Percentiles rank a stretch among this genome's conserved stretches.
Conservation (phyloP, 1,140 invertebrate species). For the Musca vetustissima region DNA sequence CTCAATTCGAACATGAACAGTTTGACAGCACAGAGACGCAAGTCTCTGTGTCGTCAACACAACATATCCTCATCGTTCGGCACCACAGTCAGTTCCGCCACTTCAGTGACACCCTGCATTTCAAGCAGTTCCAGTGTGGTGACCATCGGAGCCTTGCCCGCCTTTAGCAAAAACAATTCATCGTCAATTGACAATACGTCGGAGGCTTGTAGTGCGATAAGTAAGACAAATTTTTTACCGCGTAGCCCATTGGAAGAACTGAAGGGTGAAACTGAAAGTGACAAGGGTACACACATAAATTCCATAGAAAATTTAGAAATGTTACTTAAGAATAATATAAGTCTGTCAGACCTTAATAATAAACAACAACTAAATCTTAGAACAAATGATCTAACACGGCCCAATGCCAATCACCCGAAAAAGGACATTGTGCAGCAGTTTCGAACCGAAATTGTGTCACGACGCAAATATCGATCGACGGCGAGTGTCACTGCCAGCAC, state of each 20-base stretch:
- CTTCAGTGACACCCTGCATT: constrained; percentile 46
- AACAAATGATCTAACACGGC: constrained; percentile 26
- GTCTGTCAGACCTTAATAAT: constrained; percentile 51
- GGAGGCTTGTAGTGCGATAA: constrained; percentile 27
- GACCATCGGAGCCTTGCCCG: constrained; percentile 43
- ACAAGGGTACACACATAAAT: constrained; percentile 45
- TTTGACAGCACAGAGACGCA: constrained; percentile 49
- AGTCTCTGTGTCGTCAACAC: constrained; percentile 52
- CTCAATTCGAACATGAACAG: constrained; percentile 53
- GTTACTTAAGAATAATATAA: constrained; percentile 54
- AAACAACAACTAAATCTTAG: constrained; percentile 52
- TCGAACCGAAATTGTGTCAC: constrained; percentile 32
- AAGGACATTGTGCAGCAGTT: constrained; percentile 7
- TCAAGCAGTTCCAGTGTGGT: constrained; percentile 53
- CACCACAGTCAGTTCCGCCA: constrained; percentile 42
- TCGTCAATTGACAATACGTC: constrained; percentile 31
- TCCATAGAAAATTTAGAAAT: constrained; percentile 55
- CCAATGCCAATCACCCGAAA: constrained; percentile 18
- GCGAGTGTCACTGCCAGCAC: not conserved
- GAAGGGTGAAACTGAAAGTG: constrained; percentile 39
- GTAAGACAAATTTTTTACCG: constrained; percentile 19
- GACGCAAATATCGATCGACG: constrained; percentile 30
- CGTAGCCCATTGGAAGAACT: constrained; percentile 40
- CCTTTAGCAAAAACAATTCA: constrained; percentile 34
- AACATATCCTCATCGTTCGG: constrained; percentile 53